Conservation (phyloP, 2,113 vertebrate species). For the Lontra canadensis region DNA sequence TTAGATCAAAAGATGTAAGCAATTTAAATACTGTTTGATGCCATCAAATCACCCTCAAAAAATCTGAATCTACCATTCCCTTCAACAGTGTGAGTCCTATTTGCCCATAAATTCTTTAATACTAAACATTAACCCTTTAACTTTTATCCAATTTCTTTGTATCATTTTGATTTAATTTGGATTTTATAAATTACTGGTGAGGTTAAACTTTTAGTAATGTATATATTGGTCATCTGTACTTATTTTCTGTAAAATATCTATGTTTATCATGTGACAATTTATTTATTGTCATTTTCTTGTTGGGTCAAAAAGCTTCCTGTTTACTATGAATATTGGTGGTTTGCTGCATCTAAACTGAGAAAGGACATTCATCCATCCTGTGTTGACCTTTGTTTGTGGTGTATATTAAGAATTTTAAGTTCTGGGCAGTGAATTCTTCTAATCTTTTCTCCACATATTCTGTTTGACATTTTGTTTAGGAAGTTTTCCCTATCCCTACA, state of each 20-base stretch:
- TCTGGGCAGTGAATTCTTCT: not conserved
- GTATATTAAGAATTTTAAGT: not conserved
- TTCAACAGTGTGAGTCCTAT: not conserved
- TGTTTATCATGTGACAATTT: not conserved
- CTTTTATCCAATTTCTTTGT: not conserved
- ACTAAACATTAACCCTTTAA: not conserved
- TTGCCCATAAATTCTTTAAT: not conserved
- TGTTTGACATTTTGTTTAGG: not conserved
- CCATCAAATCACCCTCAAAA: not conserved
- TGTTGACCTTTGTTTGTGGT: not conserved
- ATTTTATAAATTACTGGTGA: not conserved
- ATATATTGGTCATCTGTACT: not conserved
- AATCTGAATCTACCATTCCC: not conserved
- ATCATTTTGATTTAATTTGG: not conserved
- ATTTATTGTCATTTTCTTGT: not conserved
- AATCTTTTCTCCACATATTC: not conserved
- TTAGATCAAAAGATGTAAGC: not conserved
- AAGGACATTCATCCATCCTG: not conserved
- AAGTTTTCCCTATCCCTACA: not conserved
- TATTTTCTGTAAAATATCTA: not conserved
- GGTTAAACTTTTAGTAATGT: not conserved
- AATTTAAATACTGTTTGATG: not conserved
- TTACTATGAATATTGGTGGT: not conserved
- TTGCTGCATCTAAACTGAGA: not conserved
- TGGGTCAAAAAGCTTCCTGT: not conserved